Conservation (phyloP, 2,113 vertebrate species). For the Prionailurus viverrinus region DNA sequence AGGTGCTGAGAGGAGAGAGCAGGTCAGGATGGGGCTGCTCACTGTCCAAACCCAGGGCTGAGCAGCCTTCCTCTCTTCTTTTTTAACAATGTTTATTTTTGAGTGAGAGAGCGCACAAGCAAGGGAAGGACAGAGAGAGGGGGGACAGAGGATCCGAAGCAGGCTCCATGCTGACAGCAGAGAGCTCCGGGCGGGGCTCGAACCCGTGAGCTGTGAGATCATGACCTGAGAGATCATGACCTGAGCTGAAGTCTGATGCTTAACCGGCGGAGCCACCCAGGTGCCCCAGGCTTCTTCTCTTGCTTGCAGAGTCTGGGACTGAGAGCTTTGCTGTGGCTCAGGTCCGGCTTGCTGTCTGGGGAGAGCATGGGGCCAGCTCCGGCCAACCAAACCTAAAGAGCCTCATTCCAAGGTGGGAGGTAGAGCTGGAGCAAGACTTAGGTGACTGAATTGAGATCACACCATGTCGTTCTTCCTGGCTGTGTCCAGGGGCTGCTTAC, state of each 20-base stretch:
- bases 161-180: no score
- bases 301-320: background rate
- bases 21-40: background rate
- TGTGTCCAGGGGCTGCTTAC: background rate
- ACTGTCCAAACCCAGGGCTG: background rate
- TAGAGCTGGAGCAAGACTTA: background rate
- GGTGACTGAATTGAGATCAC: background rate
- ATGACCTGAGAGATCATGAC: no score
- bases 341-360: background rate
- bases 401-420: background rate
- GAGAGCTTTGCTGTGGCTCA: background rate
- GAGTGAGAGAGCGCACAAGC: no score
- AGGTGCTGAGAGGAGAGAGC: background rate
- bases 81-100: no score
- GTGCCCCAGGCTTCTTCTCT: background rate
- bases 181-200: no score
- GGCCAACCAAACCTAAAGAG: background rate
- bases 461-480: background rate
- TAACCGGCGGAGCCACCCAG: no score
- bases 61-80: background rate
- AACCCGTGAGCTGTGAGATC: no score
- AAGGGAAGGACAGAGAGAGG: no score
- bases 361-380: background rate
- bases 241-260: no score
- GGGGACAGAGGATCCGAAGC: no score